Conservation (phyloP, 1,140 invertebrate species). For the Manduca sexta region DNA sequence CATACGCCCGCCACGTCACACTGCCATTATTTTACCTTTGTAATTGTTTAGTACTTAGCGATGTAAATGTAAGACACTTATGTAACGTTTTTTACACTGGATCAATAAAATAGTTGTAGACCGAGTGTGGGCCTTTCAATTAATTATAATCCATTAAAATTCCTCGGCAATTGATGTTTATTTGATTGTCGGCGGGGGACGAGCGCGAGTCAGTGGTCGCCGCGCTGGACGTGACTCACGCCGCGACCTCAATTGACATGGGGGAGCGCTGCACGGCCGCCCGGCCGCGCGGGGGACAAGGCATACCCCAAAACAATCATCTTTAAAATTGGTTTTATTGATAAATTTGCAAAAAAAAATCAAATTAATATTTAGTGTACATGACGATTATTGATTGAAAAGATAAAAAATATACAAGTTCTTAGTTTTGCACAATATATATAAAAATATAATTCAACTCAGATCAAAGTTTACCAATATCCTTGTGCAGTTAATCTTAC, state of each 20-base stretch:
- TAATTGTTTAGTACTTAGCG: conserved; percentile 26
- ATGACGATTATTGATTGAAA: conserved; percentile 69
- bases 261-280: too few species aligned
- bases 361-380: conserved; percentile 67
- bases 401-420: conserved; percentile 71
- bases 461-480: conserved; percentile 72
- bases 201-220: conserved; percentile 18
- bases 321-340: conserved; percentile 72
- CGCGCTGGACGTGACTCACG: conserved; percentile 37
- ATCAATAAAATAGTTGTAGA: conserved; percentile 61
- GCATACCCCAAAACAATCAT: conserved; percentile 46
- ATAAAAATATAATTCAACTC: conserved; percentile 71
- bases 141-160: conserved; percentile 66
- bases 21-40: conserved; percentile 44
- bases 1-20: conserved; percentile 68
- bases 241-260: conserved; percentile 9
- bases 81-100: conserved; percentile 57
- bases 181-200: conserved; percentile 23
- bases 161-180: conserved; percentile 50
- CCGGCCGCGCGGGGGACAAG: conserved; percentile 25
- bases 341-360: conserved; percentile 69
- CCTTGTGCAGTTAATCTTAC: conserved; percentile 68
- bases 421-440: conserved; percentile 62
- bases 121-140: conserved; percentile 58
- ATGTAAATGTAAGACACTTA: conserved; percentile 49